Conservation (phyloP, 2,113 vertebrate genomes). For the Collichthys lucidus region DNA sequence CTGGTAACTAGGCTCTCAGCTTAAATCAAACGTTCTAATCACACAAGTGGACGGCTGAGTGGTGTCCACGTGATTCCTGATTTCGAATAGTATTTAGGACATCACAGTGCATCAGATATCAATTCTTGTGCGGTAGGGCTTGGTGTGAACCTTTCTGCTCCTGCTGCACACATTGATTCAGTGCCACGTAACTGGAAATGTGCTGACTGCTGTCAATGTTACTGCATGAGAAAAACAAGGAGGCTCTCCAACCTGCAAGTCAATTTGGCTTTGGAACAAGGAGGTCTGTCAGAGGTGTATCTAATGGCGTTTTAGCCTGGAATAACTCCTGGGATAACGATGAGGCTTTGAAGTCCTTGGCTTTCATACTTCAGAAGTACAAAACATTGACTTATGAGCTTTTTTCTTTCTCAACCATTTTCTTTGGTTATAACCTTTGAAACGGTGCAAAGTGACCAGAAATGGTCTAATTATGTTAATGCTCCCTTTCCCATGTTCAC, state of each 20-base stretch:
- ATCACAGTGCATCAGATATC: conserved; percentile 46
- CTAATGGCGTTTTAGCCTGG: neutral
- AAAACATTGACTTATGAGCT: neutral
- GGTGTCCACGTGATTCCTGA: conserved; percentile 41
- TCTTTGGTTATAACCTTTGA: too few species aligned
- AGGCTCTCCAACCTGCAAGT: conserved; percentile 3
- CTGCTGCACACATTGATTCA: conserved; percentile 50
- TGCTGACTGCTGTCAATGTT: conserved; percentile 12
- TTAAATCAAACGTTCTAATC: conserved; percentile 46
- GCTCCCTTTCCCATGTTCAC: neutral
- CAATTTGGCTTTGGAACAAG: conserved; percentile 25
- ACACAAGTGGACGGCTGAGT: conserved; percentile 39
- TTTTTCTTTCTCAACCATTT: too few species aligned
- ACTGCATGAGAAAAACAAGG: conserved; percentile 23
- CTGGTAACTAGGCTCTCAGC: neutral
- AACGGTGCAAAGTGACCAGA: too few species aligned
- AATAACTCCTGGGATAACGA: neutral
- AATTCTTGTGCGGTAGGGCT: conserved; percentile 33
- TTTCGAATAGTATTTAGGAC: conserved; percentile 44
- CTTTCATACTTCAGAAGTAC: neutral
- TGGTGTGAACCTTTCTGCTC: conserved; percentile 25
- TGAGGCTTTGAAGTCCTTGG: neutral
- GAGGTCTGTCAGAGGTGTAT: neutral
- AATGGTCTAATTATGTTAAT: too few species aligned
- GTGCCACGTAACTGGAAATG: conserved; percentile 26